These are phyloP conservation scores for Dinocampus coccinellae DNA, from an alignment of 2,888 invertebrate genomes.

Conservation along the genomic window DNA sequence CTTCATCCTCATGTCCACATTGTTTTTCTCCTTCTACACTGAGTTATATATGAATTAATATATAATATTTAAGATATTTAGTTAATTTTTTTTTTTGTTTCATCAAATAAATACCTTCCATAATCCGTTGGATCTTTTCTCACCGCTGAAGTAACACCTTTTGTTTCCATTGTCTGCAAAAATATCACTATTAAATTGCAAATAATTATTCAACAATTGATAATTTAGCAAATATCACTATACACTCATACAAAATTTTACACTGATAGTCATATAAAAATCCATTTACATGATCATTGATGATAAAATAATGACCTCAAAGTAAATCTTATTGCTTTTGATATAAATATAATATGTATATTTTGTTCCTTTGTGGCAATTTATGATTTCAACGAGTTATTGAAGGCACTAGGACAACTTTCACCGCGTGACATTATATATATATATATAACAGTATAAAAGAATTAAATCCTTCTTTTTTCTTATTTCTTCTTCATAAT, in stretches of 20 bases:
- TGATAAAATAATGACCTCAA: conserved; percentile 7
- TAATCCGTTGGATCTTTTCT: neutral
- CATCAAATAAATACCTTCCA: conserved; percentile 11
- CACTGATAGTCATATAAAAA: neutral
- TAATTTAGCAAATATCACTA: no score
- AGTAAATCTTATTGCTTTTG: neutral
- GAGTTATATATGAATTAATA: neutral
- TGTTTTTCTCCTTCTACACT: conserved; percentile 43
- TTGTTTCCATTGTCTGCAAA: conserved; percentile 4
- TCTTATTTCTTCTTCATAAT: no score
- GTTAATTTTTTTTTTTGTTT: neutral
- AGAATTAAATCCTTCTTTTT: neutral
- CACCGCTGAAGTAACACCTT: neutral
- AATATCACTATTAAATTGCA: neutral
- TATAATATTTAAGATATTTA: neutral
- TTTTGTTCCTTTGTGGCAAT: neutral
- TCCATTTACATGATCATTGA: neutral
- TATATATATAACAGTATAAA: neutral
- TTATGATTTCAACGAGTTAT: neutral
- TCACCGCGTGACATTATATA: neutral
- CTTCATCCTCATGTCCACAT: conserved; percentile 39
- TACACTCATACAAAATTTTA: no score
- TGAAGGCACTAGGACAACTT: neutral
- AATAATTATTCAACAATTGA: no score
- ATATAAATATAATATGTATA: neutral